phyloP scores from a whole-genome alignment of 2,797 vertebrate species.

The Notolabrus celidotus region DNA sequence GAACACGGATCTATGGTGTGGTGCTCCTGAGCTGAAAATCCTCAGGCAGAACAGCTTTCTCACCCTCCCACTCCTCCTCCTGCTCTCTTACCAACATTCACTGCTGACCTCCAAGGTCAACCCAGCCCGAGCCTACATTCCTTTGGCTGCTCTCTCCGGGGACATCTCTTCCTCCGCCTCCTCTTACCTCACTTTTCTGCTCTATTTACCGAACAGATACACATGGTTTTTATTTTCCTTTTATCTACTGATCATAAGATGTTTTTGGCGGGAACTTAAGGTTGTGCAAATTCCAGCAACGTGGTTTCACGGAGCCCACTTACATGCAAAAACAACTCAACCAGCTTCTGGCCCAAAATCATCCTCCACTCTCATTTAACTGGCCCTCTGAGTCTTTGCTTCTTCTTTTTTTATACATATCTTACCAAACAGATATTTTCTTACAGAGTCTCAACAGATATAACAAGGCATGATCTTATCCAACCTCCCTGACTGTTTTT shows the following conservation, averaged over 20 bases:
- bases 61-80: slow-evolving; percentile 72
- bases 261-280: slow-evolving; percentile 1
- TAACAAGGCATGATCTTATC: neutral
- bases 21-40: slow-evolving; percentile 52
- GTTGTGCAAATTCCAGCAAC: neutral
- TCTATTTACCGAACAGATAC: slow-evolving; percentile 39
- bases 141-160: slow-evolving; percentile 38
- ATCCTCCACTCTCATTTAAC: neutral
- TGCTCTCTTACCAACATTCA: slow-evolving; percentile 55
- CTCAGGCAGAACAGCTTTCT: slow-evolving; percentile 58
- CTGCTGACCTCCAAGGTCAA: slow-evolving; percentile 59
- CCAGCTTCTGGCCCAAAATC: neutral
- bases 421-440: too few relatives aligned
- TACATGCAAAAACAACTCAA: neutral
- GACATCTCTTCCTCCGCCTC: slow-evolving; percentile 49
- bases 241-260: neutral
- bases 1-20: slow-evolving; percentile 33
- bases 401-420: too few relatives aligned
- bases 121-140: slow-evolving; percentile 58
- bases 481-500: neutral
- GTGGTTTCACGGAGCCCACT: neutral
- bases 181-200: slow-evolving; percentile 35
- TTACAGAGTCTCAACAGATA: neutral
- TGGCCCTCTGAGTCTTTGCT: too few relatives aligned
- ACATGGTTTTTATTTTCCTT: slow-evolving; percentile 12